phyloP scores from a whole-genome alignment of 2,113 vertebrate species.

The Monarcha castaneiventris region DNA sequence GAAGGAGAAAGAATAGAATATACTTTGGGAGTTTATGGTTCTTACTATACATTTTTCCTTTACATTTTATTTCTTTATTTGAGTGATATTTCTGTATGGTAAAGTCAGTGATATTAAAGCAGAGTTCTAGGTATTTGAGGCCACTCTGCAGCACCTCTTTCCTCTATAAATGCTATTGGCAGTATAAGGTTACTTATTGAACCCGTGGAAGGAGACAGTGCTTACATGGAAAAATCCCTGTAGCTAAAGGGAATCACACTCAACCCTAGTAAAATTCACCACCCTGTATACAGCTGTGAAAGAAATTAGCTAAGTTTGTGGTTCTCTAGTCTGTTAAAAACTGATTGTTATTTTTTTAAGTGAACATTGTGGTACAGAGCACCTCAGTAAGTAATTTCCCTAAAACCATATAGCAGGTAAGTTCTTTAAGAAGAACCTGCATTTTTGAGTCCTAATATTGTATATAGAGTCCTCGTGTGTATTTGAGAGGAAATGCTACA shows the following conservation, averaged over 20 bases:
- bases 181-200: neutral
- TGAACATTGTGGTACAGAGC: neutral
- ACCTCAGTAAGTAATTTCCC: neutral
- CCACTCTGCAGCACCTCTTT: neutral
- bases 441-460: neutral
- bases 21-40: neutral
- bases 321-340: neutral
- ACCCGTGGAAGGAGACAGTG: neutral
- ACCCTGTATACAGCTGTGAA: neutral
- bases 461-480: rapidly evolving
- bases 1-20: neutral
- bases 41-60: neutral
- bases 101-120: neutral
- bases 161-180: neutral
- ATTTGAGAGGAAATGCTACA: neutral
- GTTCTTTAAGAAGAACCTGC: neutral
- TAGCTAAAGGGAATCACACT: neutral
- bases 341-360: neutral
- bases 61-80: neutral
- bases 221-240: neutral
- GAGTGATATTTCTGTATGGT: neutral
- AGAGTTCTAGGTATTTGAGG: neutral
- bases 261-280: too few species aligned
- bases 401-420: neutral
- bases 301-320: neutral